Evolutionary conservation across 2,113 vertebrate genomes (phyloP).

Genomic region (Semicossyphus pulcher): DNA sequence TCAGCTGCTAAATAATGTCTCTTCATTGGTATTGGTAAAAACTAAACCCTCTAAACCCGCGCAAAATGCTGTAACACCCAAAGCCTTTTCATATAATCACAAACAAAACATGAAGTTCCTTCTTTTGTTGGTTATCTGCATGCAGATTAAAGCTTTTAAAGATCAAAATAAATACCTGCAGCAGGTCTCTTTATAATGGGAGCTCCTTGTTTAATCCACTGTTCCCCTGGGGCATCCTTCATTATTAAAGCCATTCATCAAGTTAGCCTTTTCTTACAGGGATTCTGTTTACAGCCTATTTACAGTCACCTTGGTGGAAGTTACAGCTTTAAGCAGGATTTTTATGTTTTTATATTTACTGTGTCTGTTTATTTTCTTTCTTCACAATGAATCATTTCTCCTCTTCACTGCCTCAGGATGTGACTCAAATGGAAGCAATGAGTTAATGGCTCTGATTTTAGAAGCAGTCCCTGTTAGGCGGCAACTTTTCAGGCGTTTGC

Average conservation of each 20-base stretch:
- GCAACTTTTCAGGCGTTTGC: conserved; percentile 42
- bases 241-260: conserved; percentile 78
- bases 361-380: conserved; percentile 5
- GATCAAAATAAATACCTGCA: conserved; percentile 56
- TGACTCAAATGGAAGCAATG: conserved; percentile 33
- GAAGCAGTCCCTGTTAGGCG: conserved; percentile 36
- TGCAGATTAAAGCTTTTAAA: conserved; percentile 30
- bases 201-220: conserved; percentile 25
- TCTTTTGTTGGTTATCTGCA: background rate
- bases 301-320: conserved; percentile 55
- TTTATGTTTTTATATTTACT: conserved; percentile 40
- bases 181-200: conserved; percentile 43
- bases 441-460: conserved; percentile 59
- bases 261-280: conserved; percentile 52
- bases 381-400: conserved; percentile 38
- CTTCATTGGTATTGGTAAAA: background rate
- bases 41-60: background rate
- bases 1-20: background rate
- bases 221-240: conserved; percentile 27
- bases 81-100: background rate
- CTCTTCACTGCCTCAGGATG: conserved; percentile 16
- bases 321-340: conserved; percentile 22
- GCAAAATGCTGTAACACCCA: no score
- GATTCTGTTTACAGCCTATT: conserved; percentile 45
- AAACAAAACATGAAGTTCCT: conserved; percentile 1